phyloP scores from a whole-genome alignment of 2,113 vertebrate species.

The Atrichornis clamosus region DNA sequence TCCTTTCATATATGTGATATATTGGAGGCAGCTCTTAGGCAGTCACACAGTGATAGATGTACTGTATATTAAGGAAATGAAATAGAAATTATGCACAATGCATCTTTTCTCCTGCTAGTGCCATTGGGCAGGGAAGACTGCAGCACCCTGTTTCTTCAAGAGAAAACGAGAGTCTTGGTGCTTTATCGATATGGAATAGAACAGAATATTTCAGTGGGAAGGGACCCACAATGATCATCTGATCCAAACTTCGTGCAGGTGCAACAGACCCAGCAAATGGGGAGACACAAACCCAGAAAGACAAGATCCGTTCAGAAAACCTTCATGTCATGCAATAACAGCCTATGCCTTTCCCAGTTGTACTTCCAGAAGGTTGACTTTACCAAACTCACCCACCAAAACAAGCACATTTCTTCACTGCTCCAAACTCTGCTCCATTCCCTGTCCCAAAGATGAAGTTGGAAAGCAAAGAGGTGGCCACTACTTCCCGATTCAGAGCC shows the following conservation, averaged over 20 bases:
- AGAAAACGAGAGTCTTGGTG: neutral
- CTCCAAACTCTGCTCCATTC: neutral
- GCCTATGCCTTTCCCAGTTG: neutral
- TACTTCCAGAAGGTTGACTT: neutral
- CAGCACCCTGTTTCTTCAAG: neutral
- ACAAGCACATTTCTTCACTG: neutral
- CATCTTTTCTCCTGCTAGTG: neutral
- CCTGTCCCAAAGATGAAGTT: neutral
- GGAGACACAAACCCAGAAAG: neutral
- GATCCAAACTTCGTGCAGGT: neutral
- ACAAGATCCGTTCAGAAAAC: neutral
- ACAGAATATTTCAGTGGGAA: neutral
- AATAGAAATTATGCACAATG: neutral
- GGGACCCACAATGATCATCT: neutral
- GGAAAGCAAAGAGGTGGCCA: neutral
- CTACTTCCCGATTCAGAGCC: neutral
- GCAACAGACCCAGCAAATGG: neutral
- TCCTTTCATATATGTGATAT: neutral
- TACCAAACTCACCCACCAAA: neutral
- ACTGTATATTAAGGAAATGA: slow-evolving; percentile 24
- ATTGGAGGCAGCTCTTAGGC: neutral
- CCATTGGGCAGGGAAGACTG: neutral
- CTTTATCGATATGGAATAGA: neutral
- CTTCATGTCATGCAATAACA: neutral
- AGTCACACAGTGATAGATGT: neutral